Percentiles rank a stretch among this genome's conserved stretches.
Conservation (phyloP, 2,888 invertebrate genomes). For the Oscheius sp. region DNA sequence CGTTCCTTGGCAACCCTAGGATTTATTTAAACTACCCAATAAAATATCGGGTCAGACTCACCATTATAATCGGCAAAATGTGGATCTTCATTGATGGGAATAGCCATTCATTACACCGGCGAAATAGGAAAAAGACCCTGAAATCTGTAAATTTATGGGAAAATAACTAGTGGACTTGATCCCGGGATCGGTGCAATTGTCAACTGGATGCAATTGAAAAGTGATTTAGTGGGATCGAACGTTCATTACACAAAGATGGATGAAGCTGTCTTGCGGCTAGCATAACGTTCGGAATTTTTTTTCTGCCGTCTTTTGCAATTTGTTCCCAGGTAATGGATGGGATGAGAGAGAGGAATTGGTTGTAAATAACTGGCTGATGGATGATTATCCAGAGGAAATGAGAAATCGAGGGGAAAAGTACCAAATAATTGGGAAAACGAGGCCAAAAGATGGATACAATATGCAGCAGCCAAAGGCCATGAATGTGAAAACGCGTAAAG, state of each 20-base stretch:
- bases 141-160: background rate
- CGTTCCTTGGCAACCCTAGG: too few relatives aligned
- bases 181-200: too few relatives aligned
- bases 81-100: conserved; percentile 37
- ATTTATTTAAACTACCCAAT: too few relatives aligned
- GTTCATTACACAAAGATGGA: conserved; percentile 35
- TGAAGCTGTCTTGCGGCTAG: conserved; percentile 10
- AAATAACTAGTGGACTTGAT: too few relatives aligned
- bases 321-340: background rate
- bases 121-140: background rate
- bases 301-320: conserved; percentile 14
- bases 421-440: too few relatives aligned
- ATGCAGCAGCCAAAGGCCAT: too few relatives aligned
- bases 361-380: too few relatives aligned
- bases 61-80: conserved; percentile 16
- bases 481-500: too few relatives aligned
- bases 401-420: too few relatives aligned
- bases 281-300: too few relatives aligned
- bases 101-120: conserved; percentile 24
- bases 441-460: too few relatives aligned
- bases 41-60: background rate
- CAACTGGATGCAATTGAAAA: conserved; percentile 21
- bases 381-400: too few relatives aligned
- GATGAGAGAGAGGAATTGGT: background rate
- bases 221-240: conserved; percentile 25